Evolutionary conservation across 2,113 vertebrate species (phyloP).

Genomic region (Peromyscus leucopus): DNA sequence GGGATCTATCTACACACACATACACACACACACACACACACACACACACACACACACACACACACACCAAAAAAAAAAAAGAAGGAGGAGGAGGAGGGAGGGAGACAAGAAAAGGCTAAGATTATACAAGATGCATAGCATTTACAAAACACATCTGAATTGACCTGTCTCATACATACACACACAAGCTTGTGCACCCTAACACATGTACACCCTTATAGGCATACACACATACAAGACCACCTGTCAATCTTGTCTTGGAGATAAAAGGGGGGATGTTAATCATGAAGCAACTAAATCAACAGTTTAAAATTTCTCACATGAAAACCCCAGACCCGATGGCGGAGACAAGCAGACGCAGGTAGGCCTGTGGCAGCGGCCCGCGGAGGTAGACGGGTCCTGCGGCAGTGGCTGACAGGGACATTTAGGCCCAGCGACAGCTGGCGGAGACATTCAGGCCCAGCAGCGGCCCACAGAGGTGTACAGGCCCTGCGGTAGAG

Average conservation of each 20-base stretch:
- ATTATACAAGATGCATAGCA: background rate
- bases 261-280: background rate
- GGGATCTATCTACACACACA: background rate
- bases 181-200: background rate
- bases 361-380: too few relatives aligned
- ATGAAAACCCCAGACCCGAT: background rate
- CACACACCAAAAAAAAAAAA: too few relatives aligned
- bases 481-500: too few relatives aligned
- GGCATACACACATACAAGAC: background rate
- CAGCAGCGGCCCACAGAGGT: too few relatives aligned
- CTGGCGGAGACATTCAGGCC: too few relatives aligned
- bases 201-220: background rate
- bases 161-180: background rate
- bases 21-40: background rate
- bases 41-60: background rate
- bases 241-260: background rate
- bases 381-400: too few relatives aligned
- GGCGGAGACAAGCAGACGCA: too few relatives aligned
- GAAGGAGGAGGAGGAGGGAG: accelerated
- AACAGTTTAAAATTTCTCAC: background rate
- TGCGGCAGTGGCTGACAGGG: too few relatives aligned
- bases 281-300: background rate
- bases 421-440: too few relatives aligned
- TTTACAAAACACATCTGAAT: background rate
- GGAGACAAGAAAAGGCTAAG: background rate